These are phyloP conservation scores for Stenodera caucasica DNA, from an alignment of 2,888 invertebrate species.

Conservation along the genomic window DNA sequence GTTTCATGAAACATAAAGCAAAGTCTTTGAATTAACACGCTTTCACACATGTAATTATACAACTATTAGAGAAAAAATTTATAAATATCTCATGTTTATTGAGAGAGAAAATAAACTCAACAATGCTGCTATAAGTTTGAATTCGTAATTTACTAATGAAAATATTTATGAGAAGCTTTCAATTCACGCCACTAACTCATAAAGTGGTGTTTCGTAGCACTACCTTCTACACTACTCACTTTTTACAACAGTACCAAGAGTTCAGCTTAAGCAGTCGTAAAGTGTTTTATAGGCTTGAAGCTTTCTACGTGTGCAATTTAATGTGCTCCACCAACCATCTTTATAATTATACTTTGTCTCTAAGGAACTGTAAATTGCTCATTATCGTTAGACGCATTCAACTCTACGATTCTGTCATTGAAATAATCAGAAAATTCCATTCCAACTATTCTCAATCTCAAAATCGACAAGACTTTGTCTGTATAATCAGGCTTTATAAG, in stretches of 20 bases:
- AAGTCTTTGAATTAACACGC: no score
- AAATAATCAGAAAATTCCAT: constrained; percentile 24
- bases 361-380: constrained; percentile 47
- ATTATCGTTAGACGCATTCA: constrained; percentile 43
- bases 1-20: no score
- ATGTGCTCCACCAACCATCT: constrained; percentile 50
- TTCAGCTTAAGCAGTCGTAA: constrained; percentile 52
- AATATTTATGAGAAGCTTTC: constrained; percentile 24
- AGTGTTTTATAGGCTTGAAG: constrained; percentile 52
- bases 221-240: constrained; percentile 12
- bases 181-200: constrained; percentile 11
- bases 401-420: constrained; percentile 31
- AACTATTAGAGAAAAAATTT: no score
- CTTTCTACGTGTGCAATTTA: constrained; percentile 52
- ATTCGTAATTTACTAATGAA: no score
- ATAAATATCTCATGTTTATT: no score
- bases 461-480: no score
- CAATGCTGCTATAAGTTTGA: no score
- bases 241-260: constrained; percentile 31
- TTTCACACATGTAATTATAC: no score
- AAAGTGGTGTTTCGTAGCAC: not conserved
- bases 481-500: no score
- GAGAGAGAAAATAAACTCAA: no score
- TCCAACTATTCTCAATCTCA: no score
- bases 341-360: constrained; percentile 53